A percentile compares a stretch with the other conserved stretches of the same genome.
Evolutionary conservation across 2,113 vertebrate genomes (phyloP).

Genomic region (Phylloscopus trochilus): DNA sequence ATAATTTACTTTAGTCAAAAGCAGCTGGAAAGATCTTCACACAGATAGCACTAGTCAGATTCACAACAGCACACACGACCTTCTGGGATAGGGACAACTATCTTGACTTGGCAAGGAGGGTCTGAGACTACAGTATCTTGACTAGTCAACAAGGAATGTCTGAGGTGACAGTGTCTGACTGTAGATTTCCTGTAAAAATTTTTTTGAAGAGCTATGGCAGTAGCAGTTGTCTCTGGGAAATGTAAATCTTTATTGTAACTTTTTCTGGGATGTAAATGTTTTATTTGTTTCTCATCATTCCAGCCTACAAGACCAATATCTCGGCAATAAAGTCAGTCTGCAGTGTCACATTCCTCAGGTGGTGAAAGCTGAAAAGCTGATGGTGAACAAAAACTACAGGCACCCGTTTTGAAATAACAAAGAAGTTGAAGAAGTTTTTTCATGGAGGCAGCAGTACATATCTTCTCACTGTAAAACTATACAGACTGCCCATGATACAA

Average conservation of each 20-base stretch:
- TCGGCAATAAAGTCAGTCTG: background rate
- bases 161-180: background rate
- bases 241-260: background rate
- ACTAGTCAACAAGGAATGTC: fast-evolving
- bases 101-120: background rate
- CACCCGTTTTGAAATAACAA: background rate
- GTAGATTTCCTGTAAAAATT: background rate
- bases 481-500: background rate
- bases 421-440: background rate
- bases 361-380: background rate
- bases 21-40: background rate
- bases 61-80: background rate
- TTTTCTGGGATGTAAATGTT: background rate
- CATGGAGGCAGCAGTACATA: background rate
- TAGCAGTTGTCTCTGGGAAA: background rate
- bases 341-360: background rate
- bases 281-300: background rate
- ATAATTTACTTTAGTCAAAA: background rate
- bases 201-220: background rate
- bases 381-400: background rate
- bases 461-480: background rate
- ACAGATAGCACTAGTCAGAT: background rate
- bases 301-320: background rate
- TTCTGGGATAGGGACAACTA: fast-evolving
- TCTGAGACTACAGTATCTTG: background rate